These are phyloP conservation scores for human DNA, from an alignment of 2,113 vertebrate genomes.

Conservation along the genomic window GRCh38 chr13:31817001-31817500, in stretches of 20 bases:
- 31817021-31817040: background rate
- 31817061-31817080: background rate
- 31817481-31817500: too few relatives aligned
- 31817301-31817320: background rate
- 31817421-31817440: background rate
- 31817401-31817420: background rate
- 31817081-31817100: background rate
- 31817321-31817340: background rate
- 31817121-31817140: background rate
- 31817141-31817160: background rate
- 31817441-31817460: background rate
- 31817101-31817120: background rate
- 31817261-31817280: background rate
- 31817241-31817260: background rate
- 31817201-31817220: background rate
- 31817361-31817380: background rate
- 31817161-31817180: background rate
- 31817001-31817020: background rate
- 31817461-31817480: background rate
- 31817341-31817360: background rate
- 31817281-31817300: background rate
- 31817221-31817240: background rate
- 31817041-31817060: background rate
- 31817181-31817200: background rate
- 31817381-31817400: background rate